Base-by-base conservation (phyloP, 2,888 invertebrate species). In the Molorchus minor region DNA sequence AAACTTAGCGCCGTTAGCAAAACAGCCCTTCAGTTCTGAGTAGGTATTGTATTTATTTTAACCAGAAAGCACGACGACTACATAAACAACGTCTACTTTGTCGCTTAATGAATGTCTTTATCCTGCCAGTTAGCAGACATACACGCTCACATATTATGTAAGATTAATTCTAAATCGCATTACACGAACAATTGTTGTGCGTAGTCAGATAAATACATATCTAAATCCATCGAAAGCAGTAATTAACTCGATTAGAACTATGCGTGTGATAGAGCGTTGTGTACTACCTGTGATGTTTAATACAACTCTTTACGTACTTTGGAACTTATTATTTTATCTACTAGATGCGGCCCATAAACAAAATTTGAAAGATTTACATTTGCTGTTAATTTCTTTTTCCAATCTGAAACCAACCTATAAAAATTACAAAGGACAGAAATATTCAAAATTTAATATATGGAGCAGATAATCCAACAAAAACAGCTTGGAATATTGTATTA, bases 71-170 rank as follows among this genome's bases (percentile, higher is more conserved):
- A 51, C 55, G 44, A 56, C 49, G 56, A 52, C 51, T 52, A 51
- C 17, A 21, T 49, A 60, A 60, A 49, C 47, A 54, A 60, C 38
- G 53, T 43, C 45, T 49, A 55, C 56, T 60, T 60, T 60, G 60
- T 56, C 60, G 54, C 56, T 44, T 60, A 60, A 60, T 55, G 60
- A 60, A 60, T 60, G 60, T 60, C 56, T 59, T 59, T 60, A 60
- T 60, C 56, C 60, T 43, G 56, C 44, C 56, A 55, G 49, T 56
- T 56, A 47, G 41, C 36, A 56, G 40, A 49, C 45, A 47, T 43
- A 56, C 51, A 60, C 44, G 46, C 38, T 35, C 56, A 49, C 51
- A 51, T 46, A 49, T 49, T 45, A 52, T 41, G 30, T 30, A 60
- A 56, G 60, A 56, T 60, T 54, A 60, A 60, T 60, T 60, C 51